These are phyloP conservation scores for Parambassis ranga DNA, from an alignment of 2,797 vertebrate genomes.

Conservation along the genomic window DNA sequence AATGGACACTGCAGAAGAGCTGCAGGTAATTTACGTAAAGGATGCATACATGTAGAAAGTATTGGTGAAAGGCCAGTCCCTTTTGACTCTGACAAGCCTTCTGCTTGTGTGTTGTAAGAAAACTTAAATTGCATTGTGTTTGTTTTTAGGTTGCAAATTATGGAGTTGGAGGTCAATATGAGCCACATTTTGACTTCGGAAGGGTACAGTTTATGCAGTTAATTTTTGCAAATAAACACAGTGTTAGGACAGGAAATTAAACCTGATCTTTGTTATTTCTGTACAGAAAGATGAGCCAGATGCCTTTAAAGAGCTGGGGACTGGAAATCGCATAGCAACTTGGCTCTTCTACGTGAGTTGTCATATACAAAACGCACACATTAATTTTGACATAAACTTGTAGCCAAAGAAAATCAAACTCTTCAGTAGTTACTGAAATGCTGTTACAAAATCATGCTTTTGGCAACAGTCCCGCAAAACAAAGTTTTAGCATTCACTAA, in stretches of 20 bases:
- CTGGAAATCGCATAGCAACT: slow-evolving; percentile 96
- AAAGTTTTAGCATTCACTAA: no score
- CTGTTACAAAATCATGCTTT: no score
- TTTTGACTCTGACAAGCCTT: fast-evolving
- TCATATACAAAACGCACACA: no score
- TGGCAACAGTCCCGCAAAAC: no score
- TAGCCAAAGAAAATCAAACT: no score
- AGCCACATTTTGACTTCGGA: slow-evolving; percentile 91
- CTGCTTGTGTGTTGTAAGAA: not conserved
- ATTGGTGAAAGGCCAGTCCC: no score
- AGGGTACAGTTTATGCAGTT: slow-evolving; percentile 70
- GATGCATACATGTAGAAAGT: no score
- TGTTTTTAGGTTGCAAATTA: slow-evolving; percentile 88
- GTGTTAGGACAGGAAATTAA: not conserved
- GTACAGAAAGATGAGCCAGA: slow-evolving; percentile 98
- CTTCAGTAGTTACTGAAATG: no score
- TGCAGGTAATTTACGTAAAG: no score
- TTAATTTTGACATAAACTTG: no score
- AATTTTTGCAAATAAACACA: not conserved
- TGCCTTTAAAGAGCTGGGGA: slow-evolving; percentile 98
- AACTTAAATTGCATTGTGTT: not conserved
- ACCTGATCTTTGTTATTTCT: slow-evolving; percentile 17
- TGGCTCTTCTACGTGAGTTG: slow-evolving; percentile 99
- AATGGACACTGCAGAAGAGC: slow-evolving; percentile 95
- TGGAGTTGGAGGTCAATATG: slow-evolving; percentile 89